Conservation (phyloP, 2,797 vertebrate genomes). For the Crypturellus tataupa region DNA sequence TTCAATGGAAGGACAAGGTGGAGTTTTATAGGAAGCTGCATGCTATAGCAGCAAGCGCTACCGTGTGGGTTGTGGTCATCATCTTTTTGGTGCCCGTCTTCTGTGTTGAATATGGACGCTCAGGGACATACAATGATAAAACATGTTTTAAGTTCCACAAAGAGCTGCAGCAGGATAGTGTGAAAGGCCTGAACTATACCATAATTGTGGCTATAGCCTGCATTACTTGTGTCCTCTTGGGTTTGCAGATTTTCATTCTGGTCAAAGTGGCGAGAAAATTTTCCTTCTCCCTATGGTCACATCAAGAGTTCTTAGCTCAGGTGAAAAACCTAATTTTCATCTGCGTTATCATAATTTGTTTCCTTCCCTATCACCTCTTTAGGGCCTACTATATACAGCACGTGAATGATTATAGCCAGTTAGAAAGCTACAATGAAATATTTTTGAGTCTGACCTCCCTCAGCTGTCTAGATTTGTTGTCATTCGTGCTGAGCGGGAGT, state of each 20-base stretch:
- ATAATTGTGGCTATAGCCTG: conserved; percentile 72
- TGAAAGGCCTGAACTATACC: conserved; percentile 83
- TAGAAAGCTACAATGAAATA: conserved; percentile 86
- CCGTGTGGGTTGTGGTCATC: conserved; percentile 84
- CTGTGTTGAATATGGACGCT: conserved; percentile 76
- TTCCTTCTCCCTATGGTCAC: conserved; percentile 69
- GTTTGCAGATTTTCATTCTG: conserved; percentile 83
- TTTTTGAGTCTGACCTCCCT: conserved; percentile 89
- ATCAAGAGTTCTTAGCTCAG: conserved; percentile 92
- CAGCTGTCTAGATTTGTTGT: conserved; percentile 90
- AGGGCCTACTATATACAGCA: conserved; percentile 84
- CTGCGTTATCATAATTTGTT: conserved; percentile 88
- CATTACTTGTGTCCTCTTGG: conserved; percentile 73
- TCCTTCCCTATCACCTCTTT: conserved; percentile 91
- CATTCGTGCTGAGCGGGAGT: conserved; percentile 83
- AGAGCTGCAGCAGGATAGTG: fast-evolving
- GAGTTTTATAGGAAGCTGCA: conserved; percentile 85
- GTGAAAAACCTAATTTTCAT: conserved; percentile 90
- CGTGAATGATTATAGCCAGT: fast-evolving
- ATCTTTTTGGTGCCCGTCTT: conserved; percentile 74
- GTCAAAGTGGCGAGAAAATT: conserved; percentile 78
- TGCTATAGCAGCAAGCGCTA: conserved; percentile 77
- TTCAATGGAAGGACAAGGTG: conserved; percentile 79
- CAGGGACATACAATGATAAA: fast-evolving
- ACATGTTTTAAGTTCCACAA: conserved; percentile 87